Evolutionary conservation across 2,797 vertebrate genomes (phyloP).

Genomic region (Mormyrops attenuatus): DNA sequence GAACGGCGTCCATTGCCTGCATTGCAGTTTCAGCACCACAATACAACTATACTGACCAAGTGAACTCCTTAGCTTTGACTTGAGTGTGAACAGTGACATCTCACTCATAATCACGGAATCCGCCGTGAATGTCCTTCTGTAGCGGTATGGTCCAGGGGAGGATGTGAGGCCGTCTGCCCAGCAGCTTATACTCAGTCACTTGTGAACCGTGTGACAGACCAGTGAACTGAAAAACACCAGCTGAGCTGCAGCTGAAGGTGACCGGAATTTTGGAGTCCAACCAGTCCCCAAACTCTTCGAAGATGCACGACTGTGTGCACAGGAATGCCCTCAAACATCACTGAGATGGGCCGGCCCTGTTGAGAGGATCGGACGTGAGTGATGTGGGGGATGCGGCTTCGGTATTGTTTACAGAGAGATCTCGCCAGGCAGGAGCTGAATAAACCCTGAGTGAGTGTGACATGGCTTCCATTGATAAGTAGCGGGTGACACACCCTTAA

Average conservation of each 20-base stretch:
- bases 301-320: not conserved
- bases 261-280: not conserved
- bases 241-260: not conserved
- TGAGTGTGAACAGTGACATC: not conserved
- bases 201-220: not conserved
- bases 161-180: not conserved
- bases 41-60: not conserved
- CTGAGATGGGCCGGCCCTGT: not conserved
- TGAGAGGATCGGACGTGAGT: not conserved
- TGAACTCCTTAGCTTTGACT: not conserved
- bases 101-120: not conserved
- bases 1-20: not conserved
- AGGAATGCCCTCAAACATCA: not conserved
- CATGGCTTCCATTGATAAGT: conserved; percentile 17
- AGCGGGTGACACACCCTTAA: conserved; percentile 35
- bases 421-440: not conserved
- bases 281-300: not conserved
- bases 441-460: not conserved
- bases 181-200: not conserved
- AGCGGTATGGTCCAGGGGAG: not conserved
- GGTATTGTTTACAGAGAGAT: not conserved
- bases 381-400: not conserved
- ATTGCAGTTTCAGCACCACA: not conserved
- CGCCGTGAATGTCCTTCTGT: not conserved
- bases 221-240: not conserved